These are phyloP conservation scores for Tinea pellionella DNA, from an alignment of 2,888 invertebrate species.

Conservation along the genomic window DNA sequence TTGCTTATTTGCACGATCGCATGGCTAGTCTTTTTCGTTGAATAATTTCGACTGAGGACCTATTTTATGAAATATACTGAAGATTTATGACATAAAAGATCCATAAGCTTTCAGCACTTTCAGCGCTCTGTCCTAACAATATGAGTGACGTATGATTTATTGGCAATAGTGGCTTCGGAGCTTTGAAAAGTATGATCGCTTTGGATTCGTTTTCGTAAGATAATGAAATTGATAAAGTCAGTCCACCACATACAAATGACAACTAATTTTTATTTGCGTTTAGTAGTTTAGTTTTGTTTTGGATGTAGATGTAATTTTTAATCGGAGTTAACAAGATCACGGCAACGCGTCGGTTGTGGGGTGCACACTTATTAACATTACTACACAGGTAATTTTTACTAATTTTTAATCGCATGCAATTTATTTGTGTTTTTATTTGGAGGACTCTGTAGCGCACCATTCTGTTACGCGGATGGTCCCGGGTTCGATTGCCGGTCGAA, in stretches of 20 bases:
- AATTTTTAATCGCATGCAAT: background rate
- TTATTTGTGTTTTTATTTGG: background rate
- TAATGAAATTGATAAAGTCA: background rate
- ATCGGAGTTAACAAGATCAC: background rate
- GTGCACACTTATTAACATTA: background rate
- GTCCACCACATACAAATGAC: slow-evolving; percentile 6
- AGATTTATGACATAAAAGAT: background rate
- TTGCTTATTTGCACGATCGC: background rate
- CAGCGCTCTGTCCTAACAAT: no score
- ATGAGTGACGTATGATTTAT: background rate
- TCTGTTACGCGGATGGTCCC: no score
- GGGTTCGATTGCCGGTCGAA: no score
- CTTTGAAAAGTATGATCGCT: background rate
- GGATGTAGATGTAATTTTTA: no score
- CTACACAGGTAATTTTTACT: background rate
- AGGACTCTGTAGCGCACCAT: no score
- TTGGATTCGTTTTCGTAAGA: background rate
- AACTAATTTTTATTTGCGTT: slow-evolving; percentile 8
- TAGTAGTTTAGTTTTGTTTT: background rate
- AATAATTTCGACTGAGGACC: background rate
- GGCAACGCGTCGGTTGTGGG: background rate
- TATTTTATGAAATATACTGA: background rate
- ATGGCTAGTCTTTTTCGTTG: background rate
- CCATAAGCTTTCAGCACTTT: background rate
- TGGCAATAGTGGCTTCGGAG: background rate